Conservation (phyloP, 2,113 vertebrate genomes). For the Cyprinodon tularosa region DNA sequence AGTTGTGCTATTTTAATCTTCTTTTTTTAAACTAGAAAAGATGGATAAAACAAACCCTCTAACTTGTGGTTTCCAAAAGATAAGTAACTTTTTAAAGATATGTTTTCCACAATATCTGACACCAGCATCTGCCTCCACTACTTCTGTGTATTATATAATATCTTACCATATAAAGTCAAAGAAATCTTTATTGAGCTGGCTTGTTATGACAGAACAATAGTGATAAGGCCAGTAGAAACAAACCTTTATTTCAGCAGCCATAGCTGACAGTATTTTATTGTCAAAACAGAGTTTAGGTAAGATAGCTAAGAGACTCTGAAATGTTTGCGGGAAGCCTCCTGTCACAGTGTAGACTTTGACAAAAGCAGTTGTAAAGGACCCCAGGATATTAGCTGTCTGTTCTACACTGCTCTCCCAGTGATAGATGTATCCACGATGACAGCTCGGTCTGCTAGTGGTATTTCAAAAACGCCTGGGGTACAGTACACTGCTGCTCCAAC, state of each 20-base stretch:
- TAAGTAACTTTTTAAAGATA: not conserved
- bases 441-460: conserved; percentile 56
- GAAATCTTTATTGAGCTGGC: not conserved
- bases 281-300: conserved; percentile 31
- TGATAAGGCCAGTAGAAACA: not conserved
- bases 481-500: conserved; percentile 51
- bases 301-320: conserved; percentile 43
- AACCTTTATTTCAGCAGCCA: conserved; percentile 6
- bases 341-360: conserved; percentile 50
- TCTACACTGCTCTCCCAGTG: conserved; percentile 51
- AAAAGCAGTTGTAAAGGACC: conserved; percentile 50
- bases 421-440: conserved; percentile 56
- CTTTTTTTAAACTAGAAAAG: not conserved
- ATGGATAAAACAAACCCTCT: not conserved
- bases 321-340: conserved; percentile 48
- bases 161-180: not conserved
- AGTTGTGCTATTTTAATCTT: too few species aligned
- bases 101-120: not conserved
- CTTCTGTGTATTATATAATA: not conserved
- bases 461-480: conserved; percentile 60
- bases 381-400: conserved; percentile 61
- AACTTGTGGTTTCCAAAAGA: not conserved
- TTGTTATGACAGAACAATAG: not conserved
- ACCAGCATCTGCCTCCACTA: not conserved
- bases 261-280: conserved; percentile 23